phyloP scores from a whole-genome alignment of 2,888 invertebrate genomes.

The Selenia dentaria region DNA sequence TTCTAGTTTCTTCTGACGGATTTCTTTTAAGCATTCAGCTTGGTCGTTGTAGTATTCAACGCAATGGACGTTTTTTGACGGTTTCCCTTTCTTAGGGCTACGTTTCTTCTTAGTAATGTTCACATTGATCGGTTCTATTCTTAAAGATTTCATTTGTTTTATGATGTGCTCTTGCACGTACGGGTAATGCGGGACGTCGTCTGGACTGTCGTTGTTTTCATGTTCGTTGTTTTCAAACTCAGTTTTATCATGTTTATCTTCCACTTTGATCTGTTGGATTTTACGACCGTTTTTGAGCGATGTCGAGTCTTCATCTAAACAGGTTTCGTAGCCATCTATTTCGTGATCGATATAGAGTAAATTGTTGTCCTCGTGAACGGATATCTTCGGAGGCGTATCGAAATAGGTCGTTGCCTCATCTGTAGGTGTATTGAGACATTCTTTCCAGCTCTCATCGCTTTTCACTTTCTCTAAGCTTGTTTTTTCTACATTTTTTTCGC shows the following conservation, averaged over 20 bases:
- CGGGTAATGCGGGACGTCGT: constrained; percentile 61
- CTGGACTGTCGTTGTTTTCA: constrained; percentile 54
- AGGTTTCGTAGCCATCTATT: constrained; percentile 86
- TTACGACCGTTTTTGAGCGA: constrained; percentile 70
- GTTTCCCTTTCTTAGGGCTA: constrained; percentile 62
- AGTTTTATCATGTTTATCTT: constrained; percentile 70
- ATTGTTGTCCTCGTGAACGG: constrained; percentile 66
- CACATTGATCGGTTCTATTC: constrained; percentile 74
- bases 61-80: constrained; percentile 66
- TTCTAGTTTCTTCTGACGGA: constrained; percentile 63
- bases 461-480: constrained; percentile 58
- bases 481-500: constrained; percentile 47
- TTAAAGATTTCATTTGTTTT: constrained; percentile 77
- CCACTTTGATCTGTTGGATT: constrained; percentile 69
- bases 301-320: constrained; percentile 85
- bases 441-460: constrained; percentile 76
- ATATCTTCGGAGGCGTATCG: constrained; percentile 59
- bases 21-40: constrained; percentile 85
- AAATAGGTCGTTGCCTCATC: constrained; percentile 58
- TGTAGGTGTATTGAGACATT: constrained; percentile 65
- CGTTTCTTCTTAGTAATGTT: constrained; percentile 61
- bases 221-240: constrained; percentile 65
- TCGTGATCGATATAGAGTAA: constrained; percentile 79
- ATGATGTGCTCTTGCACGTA: constrained; percentile 79
- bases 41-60: constrained; percentile 87